A percentile compares a stretch with the other conserved stretches of the same genome.
These are phyloP conservation scores for Molorchus minor DNA, from an alignment of 2,888 invertebrate species.

Conservation along the genomic window DNA sequence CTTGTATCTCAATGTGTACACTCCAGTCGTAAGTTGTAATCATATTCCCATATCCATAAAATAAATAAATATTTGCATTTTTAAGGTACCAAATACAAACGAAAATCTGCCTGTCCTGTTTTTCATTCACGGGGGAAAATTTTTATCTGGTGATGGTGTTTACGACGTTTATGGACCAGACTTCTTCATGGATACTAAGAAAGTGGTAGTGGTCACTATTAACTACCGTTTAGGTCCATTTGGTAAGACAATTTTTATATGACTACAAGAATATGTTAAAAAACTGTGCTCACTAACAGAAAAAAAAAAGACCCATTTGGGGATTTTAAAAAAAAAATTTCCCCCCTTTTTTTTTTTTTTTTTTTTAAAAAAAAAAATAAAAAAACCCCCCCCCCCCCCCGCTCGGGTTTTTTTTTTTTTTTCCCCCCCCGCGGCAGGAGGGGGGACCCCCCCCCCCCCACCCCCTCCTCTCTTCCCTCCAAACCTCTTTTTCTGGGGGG, in stretches of 20 bases:
- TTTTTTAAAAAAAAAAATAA: too few relatives aligned
- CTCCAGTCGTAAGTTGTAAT: slow-evolving; percentile 12
- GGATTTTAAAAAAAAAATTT: too few relatives aligned
- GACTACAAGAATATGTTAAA: too few relatives aligned
- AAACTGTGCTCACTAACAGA: too few relatives aligned
- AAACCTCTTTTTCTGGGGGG: too few relatives aligned
- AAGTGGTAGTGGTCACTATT: slow-evolving; percentile 5
- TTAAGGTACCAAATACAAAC: slow-evolving; percentile 4
- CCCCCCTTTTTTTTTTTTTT: too few relatives aligned
- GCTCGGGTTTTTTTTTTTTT: too few relatives aligned
- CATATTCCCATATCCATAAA: neutral
- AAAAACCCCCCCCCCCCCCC: too few relatives aligned
- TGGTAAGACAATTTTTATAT: slow-evolving; percentile 26
- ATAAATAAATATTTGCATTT: neutral
- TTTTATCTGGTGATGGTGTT: slow-evolving; percentile 4
- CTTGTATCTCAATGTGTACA: slow-evolving; percentile 8
- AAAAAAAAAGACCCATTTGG: too few relatives aligned
- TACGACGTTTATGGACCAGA: slow-evolving; percentile 8
- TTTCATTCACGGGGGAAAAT: slow-evolving; percentile 12
- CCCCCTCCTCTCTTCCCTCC: too few relatives aligned
- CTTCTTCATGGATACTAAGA: slow-evolving; percentile 15
- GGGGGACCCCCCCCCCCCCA: too few relatives aligned
- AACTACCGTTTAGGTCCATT: slow-evolving; percentile 11
- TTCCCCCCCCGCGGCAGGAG: too few relatives aligned
- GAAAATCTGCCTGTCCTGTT: neutral